Evolutionary conservation across 1,140 invertebrate genomes (phyloP), one percentile per base, ranked within the genome.

Genomic region (Pinna nobilis): DNA sequence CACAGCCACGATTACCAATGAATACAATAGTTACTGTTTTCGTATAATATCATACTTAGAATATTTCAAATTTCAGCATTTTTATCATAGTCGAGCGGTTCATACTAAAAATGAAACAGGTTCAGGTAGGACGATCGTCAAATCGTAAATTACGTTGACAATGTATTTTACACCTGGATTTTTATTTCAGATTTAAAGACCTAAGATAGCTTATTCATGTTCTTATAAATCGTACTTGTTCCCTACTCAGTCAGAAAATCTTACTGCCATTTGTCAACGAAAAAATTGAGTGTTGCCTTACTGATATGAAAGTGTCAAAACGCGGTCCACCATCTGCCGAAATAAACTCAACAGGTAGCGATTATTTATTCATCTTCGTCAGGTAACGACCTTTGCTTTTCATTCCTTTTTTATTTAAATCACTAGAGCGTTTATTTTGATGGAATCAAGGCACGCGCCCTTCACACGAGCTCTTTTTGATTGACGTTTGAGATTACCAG

Each of bases 381-480:
- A 61, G 59, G 59, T 39, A 61, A 41, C 23, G 32, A 61, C 28
- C 7, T 44, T n/a, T 9, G n/a, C n/a, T 57, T 57, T 33, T 57
- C 33, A 33, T 37, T 61, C 44, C 59, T 33, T 61, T 61, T 61
- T 61, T 39, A 61, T 25, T 39, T 61, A n/a, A n/a, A n/a, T 61
- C 59, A 35, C 25, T 61, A 39, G 59, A 61, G 59, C 59, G 59
- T 11, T 11, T 39, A 25, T 41, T 35, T 44, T 28, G 33, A 23
- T 41, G 35, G 33, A 44, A 61, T 25, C 39, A 32, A 37, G 39
- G 59, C 59, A 61, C 59, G 59, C 39, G 59, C 39, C 33, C 28
- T 53, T 60, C 74, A 65, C 74, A 65, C 70, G 74, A 59, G 55
- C n/a, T 51, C 23, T 30, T 30, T 18, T 60, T 76, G 74, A 76